phyloP scores from a whole-genome alignment of 2,113 vertebrate species.

The Irena cyanogastra region DNA sequence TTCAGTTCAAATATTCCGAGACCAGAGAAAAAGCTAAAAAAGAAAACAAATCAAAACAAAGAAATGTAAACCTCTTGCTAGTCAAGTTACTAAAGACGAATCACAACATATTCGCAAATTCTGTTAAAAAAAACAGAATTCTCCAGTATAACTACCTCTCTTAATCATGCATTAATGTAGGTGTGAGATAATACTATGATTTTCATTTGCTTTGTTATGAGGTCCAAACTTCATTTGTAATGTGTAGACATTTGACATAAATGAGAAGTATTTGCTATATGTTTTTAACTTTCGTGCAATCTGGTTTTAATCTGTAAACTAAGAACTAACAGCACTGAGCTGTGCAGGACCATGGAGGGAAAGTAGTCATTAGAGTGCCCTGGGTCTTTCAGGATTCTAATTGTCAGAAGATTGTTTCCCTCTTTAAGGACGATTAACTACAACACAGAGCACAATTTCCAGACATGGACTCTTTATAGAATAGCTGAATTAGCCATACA shows the following conservation, averaged over 20 bases:
- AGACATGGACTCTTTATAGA: background rate
- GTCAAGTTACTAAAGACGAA: background rate
- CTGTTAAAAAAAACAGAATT: background rate
- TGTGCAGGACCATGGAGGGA: background rate
- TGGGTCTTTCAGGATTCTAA: background rate
- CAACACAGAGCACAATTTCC: conserved; percentile 6
- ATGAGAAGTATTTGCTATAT: background rate
- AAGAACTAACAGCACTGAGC: background rate
- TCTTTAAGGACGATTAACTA: conserved; percentile 5
- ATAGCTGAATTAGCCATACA: background rate
- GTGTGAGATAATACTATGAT: background rate
- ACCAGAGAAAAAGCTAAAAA: background rate
- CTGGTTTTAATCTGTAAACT: background rate
- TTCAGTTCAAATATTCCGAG: background rate
- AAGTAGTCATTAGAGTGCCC: background rate
- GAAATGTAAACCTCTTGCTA: background rate
- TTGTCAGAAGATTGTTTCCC: conserved; percentile 7
- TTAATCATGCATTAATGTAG: background rate
- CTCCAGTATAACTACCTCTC: background rate
- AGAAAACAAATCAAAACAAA: background rate
- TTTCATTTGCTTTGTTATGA: background rate
- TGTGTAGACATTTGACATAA: background rate
- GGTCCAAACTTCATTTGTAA: background rate
- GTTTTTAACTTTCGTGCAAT: background rate
- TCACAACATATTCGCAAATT: background rate